Conservation (phyloP, 2,797 vertebrate genomes). For the Gallinago solitaria region DNA sequence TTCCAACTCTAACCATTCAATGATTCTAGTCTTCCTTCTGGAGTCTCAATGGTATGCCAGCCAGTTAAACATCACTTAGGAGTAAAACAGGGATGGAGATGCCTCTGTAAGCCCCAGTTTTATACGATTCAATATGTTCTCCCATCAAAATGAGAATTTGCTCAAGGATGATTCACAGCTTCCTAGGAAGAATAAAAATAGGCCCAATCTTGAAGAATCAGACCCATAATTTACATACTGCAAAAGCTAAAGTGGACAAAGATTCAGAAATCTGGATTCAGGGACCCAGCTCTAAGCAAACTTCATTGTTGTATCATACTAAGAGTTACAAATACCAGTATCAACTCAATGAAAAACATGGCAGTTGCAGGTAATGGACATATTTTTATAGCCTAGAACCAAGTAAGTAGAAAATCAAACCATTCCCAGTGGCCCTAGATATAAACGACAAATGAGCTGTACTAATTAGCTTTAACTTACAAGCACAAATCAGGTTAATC, state of each 20-base stretch:
- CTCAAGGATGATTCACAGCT: not conserved
- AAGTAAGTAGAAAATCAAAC: not conserved
- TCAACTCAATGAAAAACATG: not conserved
- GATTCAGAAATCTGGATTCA: not conserved
- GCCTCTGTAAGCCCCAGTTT: not conserved
- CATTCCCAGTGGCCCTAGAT: not conserved
- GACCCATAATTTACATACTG: not conserved
- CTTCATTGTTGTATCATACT: not conserved
- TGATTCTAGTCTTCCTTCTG: not conserved
- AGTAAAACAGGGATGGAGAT: not conserved
- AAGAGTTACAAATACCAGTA: not conserved
- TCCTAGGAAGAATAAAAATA: not conserved
- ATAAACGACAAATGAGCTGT: conserved; percentile 12
- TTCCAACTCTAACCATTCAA: too few relatives aligned
- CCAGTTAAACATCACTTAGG: not conserved
- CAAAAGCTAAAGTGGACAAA: not conserved
- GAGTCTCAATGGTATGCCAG: not conserved
- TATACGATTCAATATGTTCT: not conserved
- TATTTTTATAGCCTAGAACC: not conserved
- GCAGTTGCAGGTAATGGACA: not conserved
- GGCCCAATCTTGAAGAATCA: not conserved
- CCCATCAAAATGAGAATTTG: not conserved
- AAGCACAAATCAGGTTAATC: conserved; percentile 60
- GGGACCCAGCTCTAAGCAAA: not conserved
- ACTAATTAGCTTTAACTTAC: conserved; percentile 34